phyloP scores from a whole-genome alignment of 2,797 vertebrate genomes.

The Uromys caudimaculatus region DNA sequence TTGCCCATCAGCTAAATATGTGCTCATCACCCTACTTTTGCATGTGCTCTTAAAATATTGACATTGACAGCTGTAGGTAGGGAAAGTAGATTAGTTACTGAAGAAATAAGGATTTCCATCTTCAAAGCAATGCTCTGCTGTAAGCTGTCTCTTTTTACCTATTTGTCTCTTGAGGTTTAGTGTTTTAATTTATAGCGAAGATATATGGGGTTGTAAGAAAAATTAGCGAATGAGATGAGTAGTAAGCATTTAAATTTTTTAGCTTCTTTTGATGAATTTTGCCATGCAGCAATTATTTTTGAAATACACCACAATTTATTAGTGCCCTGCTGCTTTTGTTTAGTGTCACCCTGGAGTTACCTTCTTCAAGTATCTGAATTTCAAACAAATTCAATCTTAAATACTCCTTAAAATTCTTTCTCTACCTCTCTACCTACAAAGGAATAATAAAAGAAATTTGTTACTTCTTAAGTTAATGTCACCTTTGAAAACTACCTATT shows the following conservation, averaged over 20 bases:
- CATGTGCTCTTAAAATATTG: background rate
- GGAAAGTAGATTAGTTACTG: background rate
- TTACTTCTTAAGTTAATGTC: conserved; percentile 9
- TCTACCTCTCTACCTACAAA: background rate
- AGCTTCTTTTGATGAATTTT: conserved; percentile 1
- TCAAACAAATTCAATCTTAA: background rate
- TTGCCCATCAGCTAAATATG: background rate
- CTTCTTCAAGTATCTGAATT: conserved; percentile 21
- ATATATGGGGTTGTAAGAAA: background rate
- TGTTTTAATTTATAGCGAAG: conserved; percentile 25
- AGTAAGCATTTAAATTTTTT: background rate
- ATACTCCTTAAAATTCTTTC: background rate
- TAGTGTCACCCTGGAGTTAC: background rate
- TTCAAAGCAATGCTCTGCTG: conserved; percentile 14
- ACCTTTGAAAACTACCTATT: background rate
- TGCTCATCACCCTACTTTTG: background rate
- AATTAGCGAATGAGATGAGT: background rate
- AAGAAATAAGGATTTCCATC: conserved; percentile 31
- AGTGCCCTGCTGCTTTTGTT: background rate
- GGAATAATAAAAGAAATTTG: background rate
- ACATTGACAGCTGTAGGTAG: background rate
- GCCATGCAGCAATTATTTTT: background rate
- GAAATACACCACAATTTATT: background rate
- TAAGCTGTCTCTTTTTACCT: conserved; percentile 21
- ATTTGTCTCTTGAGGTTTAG: conserved; percentile 25